phyloP scores from a whole-genome alignment of 2,113 vertebrate genomes.

The Brachirus orientalis region DNA sequence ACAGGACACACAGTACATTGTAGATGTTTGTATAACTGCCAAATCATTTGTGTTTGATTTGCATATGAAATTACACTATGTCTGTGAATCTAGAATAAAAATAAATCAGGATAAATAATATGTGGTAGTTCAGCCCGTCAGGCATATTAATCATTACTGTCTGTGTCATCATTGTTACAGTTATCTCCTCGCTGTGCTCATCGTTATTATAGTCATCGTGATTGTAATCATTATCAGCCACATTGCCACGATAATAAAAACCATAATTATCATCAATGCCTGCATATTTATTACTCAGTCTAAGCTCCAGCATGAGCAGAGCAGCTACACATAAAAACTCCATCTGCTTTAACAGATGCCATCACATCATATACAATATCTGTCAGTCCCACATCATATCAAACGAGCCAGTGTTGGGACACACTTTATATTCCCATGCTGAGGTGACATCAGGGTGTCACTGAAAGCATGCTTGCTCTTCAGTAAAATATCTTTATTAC shows the following conservation, averaged over 20 bases:
- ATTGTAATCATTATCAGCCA: slow-evolving; percentile 4
- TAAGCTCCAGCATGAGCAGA: neutral
- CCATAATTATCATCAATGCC: slow-evolving; percentile 20
- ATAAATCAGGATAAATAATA: slow-evolving; percentile 11
- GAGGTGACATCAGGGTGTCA: slow-evolving; percentile 41
- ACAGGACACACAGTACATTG: neutral
- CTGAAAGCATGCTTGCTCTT: slow-evolving; percentile 3
- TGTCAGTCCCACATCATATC: neutral
- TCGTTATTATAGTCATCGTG: slow-evolving; percentile 5
- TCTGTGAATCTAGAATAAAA: neutral
- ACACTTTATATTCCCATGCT: slow-evolving; percentile 18
- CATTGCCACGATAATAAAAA: slow-evolving; percentile 12
- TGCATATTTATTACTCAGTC: slow-evolving; percentile 13
- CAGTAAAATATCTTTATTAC: slow-evolving; percentile 45
- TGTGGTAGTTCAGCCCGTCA: neutral
- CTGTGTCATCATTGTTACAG: slow-evolving; percentile 13
- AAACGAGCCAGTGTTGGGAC: slow-evolving; percentile 41
- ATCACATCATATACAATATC: neutral
- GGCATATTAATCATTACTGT: neutral
- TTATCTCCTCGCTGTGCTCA: slow-evolving; percentile 8
- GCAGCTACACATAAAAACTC: neutral
- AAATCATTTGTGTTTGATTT: slow-evolving; percentile 6
- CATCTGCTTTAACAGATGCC: neutral
- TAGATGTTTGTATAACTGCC: neutral
- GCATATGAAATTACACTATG: neutral